These are phyloP conservation scores for Nemurella pictetii DNA, from an alignment of 2,888 invertebrate species.

Conservation along the genomic window DNA sequence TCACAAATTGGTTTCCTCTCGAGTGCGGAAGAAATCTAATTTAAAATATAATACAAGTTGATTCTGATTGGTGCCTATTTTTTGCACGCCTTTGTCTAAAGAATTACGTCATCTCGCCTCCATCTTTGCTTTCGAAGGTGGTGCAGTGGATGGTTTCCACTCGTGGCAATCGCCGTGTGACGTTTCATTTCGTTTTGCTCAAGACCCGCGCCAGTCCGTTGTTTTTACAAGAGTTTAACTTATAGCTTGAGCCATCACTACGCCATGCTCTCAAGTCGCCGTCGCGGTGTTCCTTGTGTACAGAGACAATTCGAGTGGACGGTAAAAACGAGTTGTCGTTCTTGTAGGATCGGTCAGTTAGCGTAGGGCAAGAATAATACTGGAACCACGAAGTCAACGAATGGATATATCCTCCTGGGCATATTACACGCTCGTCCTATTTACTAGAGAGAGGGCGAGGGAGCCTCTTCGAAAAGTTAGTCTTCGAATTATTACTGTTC, in stretches of 20 bases:
- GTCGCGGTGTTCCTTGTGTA: not conserved
- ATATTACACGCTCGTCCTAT: not conserved
- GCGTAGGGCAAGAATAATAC: not conserved
- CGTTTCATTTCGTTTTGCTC: not conserved
- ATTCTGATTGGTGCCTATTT: constrained; percentile 16
- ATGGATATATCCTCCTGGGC: not conserved
- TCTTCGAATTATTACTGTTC: not conserved
- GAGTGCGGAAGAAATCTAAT: constrained; percentile 26
- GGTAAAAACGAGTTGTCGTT: not conserved
- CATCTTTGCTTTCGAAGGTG: not conserved
- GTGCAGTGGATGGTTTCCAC: not conserved
- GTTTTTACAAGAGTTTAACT: not conserved
- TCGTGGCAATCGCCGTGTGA: not conserved
- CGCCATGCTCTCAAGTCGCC: not conserved
- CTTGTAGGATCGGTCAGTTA: not conserved
- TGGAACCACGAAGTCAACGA: not conserved
- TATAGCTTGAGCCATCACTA: not conserved
- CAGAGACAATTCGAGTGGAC: not conserved
- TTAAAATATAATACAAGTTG: constrained; percentile 20
- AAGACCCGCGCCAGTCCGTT: not conserved
- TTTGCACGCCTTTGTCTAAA: not conserved
- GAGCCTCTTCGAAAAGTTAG: not conserved
- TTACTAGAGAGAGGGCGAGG: not conserved
- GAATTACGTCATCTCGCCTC: not conserved
- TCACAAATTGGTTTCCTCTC: constrained; percentile 23